Evolutionary conservation across 2,113 vertebrate genomes (phyloP), one percentile per base, ranked within the genome.

Genomic region (Miniopterus natalensis): DNA sequence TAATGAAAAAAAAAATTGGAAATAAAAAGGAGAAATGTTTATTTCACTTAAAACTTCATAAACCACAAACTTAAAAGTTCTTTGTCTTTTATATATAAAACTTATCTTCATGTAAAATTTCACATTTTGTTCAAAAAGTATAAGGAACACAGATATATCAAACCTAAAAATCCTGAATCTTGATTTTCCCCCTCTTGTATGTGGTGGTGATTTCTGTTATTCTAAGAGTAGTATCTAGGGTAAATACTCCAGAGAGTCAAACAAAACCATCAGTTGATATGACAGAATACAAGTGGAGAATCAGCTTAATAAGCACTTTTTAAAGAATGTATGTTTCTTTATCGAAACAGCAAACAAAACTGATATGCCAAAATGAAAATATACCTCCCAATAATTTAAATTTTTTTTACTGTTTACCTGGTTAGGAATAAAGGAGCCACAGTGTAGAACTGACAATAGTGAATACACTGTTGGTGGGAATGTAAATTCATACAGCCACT

Each of bases 381-480:
- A 31, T 18, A 78, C 2, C 53, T 81, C 53, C 6, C 53, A 51
- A 65, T 57, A 80, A 85, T 29, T 31, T 42, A 23, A 51, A 90
- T 77, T 87, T 77, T 93, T 36, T 85, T 85, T 17, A 51, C 42
- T 49, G 13, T 91, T 68, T 57, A 96, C 36, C 57, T 53, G 15
- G 53, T 55, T 42, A 73, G 25, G 27, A 87, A 90, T 18, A 31
- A 86, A 96, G 23, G 17, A 92, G 94, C 92, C 63, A 81, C 23
- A 97, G 36, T 65, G 15, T 79, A 57, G 77, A 84, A 92, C 3
- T 59, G 73, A 96, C 95, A 73, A 70, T 9, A 89, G 53, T 6
- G 1, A 15, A 90, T 40, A 86, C 51, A 29, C 61, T 20, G 6
- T 11, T 15, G 40, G 31, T 23, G 12, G 31, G 51, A 36, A 86